Conservation (phyloP, 2,888 invertebrate species). For the Metacarcinus magister region DNA sequence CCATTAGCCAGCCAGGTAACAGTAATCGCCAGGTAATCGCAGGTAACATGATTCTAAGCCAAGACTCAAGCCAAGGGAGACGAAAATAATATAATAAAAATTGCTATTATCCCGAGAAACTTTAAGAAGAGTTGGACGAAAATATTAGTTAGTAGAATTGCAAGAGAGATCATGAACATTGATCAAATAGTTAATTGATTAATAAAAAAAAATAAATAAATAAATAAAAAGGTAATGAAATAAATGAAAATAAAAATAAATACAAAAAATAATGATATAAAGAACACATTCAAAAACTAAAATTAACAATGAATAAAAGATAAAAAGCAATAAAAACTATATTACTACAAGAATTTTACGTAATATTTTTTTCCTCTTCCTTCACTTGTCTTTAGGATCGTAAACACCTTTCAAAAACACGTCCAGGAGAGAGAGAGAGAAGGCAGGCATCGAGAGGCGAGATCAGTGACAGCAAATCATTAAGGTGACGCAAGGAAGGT, state of each 20-base stretch:
- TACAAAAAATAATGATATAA: no score
- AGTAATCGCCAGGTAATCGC: not conserved
- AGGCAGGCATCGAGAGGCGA: not conserved
- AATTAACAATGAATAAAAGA: no score
- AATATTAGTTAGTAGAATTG: no score
- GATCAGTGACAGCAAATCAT: not conserved
- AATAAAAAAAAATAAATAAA: no score
- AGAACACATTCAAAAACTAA: no score
- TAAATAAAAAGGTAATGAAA: no score
- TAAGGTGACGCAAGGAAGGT: not conserved
- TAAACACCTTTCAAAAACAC: not conserved
- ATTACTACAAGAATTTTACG: no score
- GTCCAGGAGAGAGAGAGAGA: not conserved
- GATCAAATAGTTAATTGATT: no score
- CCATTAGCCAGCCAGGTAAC: slow-evolving; percentile 7
- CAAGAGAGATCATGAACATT: no score
- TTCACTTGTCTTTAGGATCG: not conserved
- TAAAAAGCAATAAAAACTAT: no score
- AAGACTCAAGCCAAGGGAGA: not conserved
- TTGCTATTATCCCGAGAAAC: no score
- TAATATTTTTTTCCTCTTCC: not conserved
- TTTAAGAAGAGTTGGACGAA: not conserved
- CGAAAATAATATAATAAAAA: not conserved
- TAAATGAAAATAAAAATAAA: no score
- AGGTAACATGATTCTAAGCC: not conserved